A percentile compares a stretch with the other conserved stretches of the same genome.
phyloP scores from a whole-genome alignment of 1,140 invertebrate genomes.

The Diachasma alloeum region DNA sequence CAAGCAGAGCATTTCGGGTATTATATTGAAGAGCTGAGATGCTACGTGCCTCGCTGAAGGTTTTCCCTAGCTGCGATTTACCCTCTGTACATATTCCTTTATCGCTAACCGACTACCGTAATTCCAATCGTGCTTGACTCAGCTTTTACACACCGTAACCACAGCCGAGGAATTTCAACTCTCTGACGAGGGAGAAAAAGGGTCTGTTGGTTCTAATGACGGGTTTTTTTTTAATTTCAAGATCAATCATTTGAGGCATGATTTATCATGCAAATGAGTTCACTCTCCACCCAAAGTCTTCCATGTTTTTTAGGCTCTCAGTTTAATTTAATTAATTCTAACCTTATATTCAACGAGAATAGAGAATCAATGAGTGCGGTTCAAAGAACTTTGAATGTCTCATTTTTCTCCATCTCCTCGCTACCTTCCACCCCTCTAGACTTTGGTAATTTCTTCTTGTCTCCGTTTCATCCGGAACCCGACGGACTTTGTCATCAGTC shows the following conservation, averaged over 20 bases:
- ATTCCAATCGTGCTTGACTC: constrained; percentile 50
- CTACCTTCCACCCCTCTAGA: background rate
- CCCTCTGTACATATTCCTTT: constrained; percentile 40
- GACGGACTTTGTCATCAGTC: background rate
- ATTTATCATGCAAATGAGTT: background rate
- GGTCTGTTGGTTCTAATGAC: background rate
- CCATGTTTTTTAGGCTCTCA: background rate
- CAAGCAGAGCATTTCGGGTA: background rate
- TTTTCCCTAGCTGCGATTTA: constrained; percentile 37
- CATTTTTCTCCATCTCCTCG: background rate
- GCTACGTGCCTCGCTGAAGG: constrained; percentile 17
- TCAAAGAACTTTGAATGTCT: background rate
- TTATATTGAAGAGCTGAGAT: constrained; percentile 19
- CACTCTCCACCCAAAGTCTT: background rate
- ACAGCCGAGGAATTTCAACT: background rate
- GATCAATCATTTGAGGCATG: no score
- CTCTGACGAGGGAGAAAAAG: background rate
- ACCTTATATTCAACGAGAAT: background rate
- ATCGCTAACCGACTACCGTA: constrained; percentile 42
- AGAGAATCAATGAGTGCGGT: background rate
- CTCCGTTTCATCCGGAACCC: background rate
- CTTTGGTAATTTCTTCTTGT: background rate
- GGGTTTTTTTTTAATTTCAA: background rate
- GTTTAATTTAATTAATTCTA: background rate
- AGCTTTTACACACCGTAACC: constrained; percentile 38